Evolutionary conservation across 2,888 invertebrate species (phyloP).

Genomic region (Tenthredo distinguenda): DNA sequence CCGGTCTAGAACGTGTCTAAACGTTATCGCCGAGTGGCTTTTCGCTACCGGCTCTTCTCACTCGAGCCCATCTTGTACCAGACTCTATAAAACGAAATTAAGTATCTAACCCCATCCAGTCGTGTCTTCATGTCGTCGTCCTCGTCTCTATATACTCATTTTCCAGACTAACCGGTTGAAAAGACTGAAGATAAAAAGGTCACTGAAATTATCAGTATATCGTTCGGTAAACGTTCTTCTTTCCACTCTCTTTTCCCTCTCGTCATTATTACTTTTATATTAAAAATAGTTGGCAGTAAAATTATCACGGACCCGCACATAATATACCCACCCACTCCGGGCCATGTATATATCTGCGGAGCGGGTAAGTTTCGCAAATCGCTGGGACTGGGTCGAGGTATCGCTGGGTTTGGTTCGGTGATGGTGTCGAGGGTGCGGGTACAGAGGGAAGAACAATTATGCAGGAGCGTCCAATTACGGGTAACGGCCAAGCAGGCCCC

Average conservation of each 20-base stretch:
- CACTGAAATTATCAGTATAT: background rate
- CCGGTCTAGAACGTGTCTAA: conserved; percentile 62
- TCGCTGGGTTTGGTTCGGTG: conserved; percentile 48
- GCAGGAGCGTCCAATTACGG: conserved; percentile 71
- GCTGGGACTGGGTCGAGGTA: conserved; percentile 53
- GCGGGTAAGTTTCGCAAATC: conserved; percentile 27
- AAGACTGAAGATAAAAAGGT: background rate
- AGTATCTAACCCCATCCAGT: conserved; percentile 3
- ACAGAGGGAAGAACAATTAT: conserved; percentile 66
- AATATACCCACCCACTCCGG: background rate
- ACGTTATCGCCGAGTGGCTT: conserved; percentile 63
- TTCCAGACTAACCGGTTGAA: background rate
- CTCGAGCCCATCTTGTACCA: background rate
- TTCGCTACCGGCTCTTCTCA: conserved; percentile 43
- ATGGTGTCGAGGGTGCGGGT: conserved; percentile 8
- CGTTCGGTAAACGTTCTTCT: background rate
- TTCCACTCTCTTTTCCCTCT: background rate
- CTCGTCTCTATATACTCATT: background rate
- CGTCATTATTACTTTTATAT: background rate
- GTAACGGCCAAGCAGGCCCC: conserved; percentile 63
- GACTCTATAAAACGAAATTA: conserved; percentile 37
- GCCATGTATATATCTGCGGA: background rate
- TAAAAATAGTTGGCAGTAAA: background rate
- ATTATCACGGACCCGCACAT: background rate
- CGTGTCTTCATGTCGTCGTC: background rate